Evolutionary conservation across 1,140 invertebrate genomes (phyloP).

Genomic region (Danaus melanippus): DNA sequence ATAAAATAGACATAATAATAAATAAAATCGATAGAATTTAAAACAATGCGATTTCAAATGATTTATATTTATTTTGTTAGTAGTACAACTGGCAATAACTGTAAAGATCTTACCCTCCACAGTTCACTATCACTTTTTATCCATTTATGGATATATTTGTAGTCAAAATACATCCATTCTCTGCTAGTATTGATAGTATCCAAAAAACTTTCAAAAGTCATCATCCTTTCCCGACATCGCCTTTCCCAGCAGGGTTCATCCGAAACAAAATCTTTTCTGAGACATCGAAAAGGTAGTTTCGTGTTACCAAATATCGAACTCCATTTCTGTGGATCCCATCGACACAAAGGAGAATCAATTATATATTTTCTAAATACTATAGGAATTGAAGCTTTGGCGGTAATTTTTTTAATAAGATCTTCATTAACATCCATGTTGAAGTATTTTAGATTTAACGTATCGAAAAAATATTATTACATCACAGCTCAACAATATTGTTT

Average conservation of each 20-base stretch:
- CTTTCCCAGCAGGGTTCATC: constrained; percentile 85
- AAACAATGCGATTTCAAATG: background rate
- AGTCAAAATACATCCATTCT: constrained; percentile 87
- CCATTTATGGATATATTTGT: constrained; percentile 85
- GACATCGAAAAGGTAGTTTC: constrained; percentile 60
- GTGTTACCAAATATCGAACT: constrained; percentile 57
- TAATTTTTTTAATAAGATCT: constrained; percentile 39
- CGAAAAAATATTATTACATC: constrained; percentile 4
- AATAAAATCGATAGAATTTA: background rate
- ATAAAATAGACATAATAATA: background rate
- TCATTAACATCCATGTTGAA: constrained; percentile 33
- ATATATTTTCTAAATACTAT: constrained; percentile 46
- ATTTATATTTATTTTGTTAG: background rate
- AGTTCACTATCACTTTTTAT: constrained; percentile 76
- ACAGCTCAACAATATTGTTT: background rate
- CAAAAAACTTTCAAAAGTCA: constrained; percentile 78
- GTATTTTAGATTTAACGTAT: background rate
- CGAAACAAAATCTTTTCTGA: constrained; percentile 46
- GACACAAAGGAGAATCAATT: constrained; percentile 49
- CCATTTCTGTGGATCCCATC: constrained; percentile 70
- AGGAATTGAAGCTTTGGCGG: constrained; percentile 35
- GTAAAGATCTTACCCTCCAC: constrained; percentile 61
- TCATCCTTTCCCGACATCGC: constrained; percentile 69
- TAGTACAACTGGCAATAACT: background rate
- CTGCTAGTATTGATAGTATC: constrained; percentile 45